These are phyloP conservation scores for Aspidapion aeneum DNA, from an alignment of 2,888 invertebrate genomes.

Conservation along the genomic window DNA sequence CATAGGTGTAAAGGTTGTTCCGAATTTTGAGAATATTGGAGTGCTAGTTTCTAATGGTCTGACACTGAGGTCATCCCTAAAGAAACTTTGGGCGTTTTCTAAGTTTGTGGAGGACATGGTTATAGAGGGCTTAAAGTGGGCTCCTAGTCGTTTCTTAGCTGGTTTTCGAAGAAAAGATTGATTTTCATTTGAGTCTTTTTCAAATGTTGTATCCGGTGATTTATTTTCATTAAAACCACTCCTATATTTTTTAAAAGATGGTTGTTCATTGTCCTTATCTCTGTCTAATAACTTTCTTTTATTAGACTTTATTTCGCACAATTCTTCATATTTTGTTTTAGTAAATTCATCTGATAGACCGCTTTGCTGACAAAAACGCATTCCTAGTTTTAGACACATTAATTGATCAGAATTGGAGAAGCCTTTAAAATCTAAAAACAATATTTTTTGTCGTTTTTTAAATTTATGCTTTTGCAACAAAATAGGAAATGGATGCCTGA, in stretches of 20 bases:
- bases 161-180: constrained; percentile 5
- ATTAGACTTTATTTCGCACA: no score
- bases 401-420: background rate
- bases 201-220: background rate
- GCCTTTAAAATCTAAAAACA: background rate
- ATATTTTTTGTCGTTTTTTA: no score
- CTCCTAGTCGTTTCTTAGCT: constrained; percentile 37
- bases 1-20: background rate
- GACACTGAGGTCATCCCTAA: constrained; percentile 26
- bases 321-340: no score
- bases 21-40: background rate
- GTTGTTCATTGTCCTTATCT: no score
- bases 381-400: background rate
- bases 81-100: constrained; percentile 35
- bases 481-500: no score
- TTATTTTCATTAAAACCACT: background rate
- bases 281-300: no score
- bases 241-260: no score
- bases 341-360: background rate
- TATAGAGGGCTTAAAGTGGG: constrained; percentile 36
- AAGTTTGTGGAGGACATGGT: constrained; percentile 36
- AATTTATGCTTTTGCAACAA: no score
- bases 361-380: background rate
- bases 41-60: constrained; percentile 14
- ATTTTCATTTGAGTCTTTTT: background rate